These are phyloP conservation scores for Ectobius pallidus DNA, from an alignment of 2,888 invertebrate species.

Conservation along the genomic window DNA sequence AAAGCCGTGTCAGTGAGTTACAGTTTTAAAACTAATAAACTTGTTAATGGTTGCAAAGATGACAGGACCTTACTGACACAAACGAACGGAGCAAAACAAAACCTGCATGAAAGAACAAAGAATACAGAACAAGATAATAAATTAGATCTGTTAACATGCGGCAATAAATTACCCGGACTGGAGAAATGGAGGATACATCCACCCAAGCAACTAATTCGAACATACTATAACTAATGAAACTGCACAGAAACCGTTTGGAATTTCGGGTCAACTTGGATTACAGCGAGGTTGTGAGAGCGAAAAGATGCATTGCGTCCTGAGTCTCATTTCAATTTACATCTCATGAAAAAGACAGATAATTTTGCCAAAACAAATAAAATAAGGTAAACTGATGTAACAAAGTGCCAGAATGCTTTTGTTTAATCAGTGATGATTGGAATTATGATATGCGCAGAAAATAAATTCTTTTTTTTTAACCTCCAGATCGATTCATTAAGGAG, in stretches of 20 bases:
- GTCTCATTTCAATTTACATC: neutral
- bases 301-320: neutral
- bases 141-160: neutral
- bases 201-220: neutral
- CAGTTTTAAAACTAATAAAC: neutral
- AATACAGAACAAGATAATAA: neutral
- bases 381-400: too few species aligned
- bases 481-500: too few species aligned
- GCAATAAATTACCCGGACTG: neutral
- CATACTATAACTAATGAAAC: neutral
- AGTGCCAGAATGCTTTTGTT: too few species aligned
- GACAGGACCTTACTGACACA: neutral
- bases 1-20: neutral
- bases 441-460: too few species aligned
- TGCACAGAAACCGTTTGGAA: slow-evolving; percentile 6
- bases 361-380: too few species aligned
- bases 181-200: neutral
- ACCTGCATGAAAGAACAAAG: neutral
- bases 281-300: neutral
- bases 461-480: too few species aligned
- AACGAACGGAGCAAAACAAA: neutral
- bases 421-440: too few species aligned
- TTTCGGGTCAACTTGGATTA: neutral
- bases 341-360: too few species aligned
- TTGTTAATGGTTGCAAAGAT: neutral